phyloP scores from a whole-genome alignment of 2,888 invertebrate genomes.

The Cataglyphis livida region DNA sequence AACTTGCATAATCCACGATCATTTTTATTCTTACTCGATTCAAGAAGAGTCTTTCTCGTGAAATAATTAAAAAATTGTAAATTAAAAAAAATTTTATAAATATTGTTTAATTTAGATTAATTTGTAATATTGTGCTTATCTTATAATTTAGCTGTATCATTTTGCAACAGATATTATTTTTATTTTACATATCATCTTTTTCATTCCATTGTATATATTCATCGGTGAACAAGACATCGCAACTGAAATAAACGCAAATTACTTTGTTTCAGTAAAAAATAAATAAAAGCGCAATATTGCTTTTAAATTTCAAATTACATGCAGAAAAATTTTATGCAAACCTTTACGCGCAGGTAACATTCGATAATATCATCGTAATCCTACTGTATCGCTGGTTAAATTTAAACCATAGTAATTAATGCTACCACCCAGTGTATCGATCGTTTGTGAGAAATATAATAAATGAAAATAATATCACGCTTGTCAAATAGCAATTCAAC shows the following conservation, averaged over 20 bases:
- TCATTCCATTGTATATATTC: background rate
- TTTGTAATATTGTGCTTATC: background rate
- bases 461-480: constrained; percentile 6
- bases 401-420: constrained; percentile 45
- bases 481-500: background rate
- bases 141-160: background rate
- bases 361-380: background rate
- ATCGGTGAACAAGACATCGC: background rate
- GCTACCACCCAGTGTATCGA: constrained; percentile 5
- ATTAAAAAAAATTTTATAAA: background rate
- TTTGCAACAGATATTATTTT: background rate
- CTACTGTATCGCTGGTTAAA: constrained; percentile 16
- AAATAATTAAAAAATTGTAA: background rate
- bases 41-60: background rate
- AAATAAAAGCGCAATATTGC: constrained; percentile 11
- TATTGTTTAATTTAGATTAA: background rate
- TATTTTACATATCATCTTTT: background rate
- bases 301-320: constrained; percentile 25
- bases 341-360: background rate
- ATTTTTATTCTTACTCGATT: background rate
- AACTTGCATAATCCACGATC: background rate
- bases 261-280: background rate
- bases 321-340: constrained; percentile 18
- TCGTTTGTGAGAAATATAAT: constrained; percentile 27
- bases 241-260: constrained; percentile 1